Percentiles rank a stretch among this genome's conserved stretches.
These are phyloP conservation scores for Eulimnadia texana DNA, from an alignment of 1,140 invertebrate species.

Conservation along the genomic window DNA sequence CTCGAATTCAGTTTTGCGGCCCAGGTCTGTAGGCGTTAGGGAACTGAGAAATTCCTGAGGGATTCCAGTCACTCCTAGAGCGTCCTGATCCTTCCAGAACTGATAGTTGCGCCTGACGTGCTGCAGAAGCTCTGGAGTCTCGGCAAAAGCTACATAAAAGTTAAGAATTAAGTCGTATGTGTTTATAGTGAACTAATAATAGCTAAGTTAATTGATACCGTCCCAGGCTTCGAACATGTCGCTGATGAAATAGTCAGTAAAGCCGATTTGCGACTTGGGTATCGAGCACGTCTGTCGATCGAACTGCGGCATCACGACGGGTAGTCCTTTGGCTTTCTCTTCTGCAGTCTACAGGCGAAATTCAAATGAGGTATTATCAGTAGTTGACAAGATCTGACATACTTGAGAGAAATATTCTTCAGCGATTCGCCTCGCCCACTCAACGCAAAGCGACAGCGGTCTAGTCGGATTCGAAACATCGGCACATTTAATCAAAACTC, in stretches of 20 bases:
- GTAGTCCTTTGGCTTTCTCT: slow-evolving; percentile 66
- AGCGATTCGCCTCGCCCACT: slow-evolving; percentile 72
- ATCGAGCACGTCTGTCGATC: slow-evolving; percentile 83
- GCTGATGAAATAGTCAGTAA: slow-evolving; percentile 90
- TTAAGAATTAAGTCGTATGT: neutral
- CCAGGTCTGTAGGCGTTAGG: neutral
- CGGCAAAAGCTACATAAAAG: slow-evolving; percentile 58
- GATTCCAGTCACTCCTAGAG: slow-evolving; percentile 19
- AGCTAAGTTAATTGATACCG: slow-evolving; percentile 41
- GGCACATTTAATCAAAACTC: slow-evolving; percentile 95
- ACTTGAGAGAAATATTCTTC: slow-evolving; percentile 86
- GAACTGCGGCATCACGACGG: slow-evolving; percentile 93
- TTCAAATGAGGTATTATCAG: neutral
- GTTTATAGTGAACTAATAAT: neutral
- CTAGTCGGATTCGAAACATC: slow-evolving; percentile 89
- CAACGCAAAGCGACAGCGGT: slow-evolving; percentile 64
- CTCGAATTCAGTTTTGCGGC: slow-evolving; percentile 8
- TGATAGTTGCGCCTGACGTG: slow-evolving; percentile 73
- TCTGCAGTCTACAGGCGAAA: slow-evolving; percentile 62
- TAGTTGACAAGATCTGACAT: slow-evolving; percentile 22
- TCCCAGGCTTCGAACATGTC: slow-evolving; percentile 97
- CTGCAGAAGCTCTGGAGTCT: slow-evolving; percentile 73
- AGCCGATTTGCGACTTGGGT: slow-evolving; percentile 89
- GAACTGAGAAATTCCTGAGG: slow-evolving; percentile 3
- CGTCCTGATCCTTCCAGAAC: slow-evolving; percentile 64